Base-by-base conservation (phyloP, 1,140 invertebrate species). In the Papilio machaon region DNA sequence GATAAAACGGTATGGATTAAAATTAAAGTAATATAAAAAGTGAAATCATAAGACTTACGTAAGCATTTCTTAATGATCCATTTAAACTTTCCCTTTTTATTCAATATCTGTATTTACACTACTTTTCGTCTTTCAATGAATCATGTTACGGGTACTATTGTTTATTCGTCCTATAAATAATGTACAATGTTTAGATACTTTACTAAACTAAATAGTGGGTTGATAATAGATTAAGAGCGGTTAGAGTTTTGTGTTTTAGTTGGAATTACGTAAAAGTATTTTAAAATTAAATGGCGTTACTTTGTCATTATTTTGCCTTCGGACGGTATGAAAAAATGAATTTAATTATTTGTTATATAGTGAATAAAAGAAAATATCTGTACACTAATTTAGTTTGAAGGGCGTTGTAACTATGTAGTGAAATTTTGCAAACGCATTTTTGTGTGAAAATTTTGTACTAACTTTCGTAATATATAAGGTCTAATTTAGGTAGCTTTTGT, bases 151-250 rank as follows among this genome's bases (percentile, higher is more conserved):
- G 4, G n/a, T 11, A 74, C 43, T 49, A 52, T 30, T 52, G 74
- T 76, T 76, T 76, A 76, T 47, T 76, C 74, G 74, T 52, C n/a
- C 19, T 52, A 52, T 76, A 76, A 76, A 76, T 47, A 76, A 17
- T 23, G 11, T 76, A 15, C 43, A 49, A 75, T 23, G 73, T 75
- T 43, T 75, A 75, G 19, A 11, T 52, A 76, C 11, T 76, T 76
- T 49, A 54, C 9, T 19, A 76, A 76, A 76, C 74, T 76, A 49
- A 23, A 76, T 76, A 10, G n/a, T 52, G 43, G 47, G 47, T 13
- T 76, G 74, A 76, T 76, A 30, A 49, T 1, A 54, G 43, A 47
- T 52, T 76, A 49, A 76, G 47, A 52, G 74, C 19, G 43, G 43
- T 76, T 76, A 15, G 11, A 49, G 11, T 8, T 76, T 52, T 76